Conservation (phyloP, 1,140 invertebrate genomes). For the Protaetia brevitarsis region DNA sequence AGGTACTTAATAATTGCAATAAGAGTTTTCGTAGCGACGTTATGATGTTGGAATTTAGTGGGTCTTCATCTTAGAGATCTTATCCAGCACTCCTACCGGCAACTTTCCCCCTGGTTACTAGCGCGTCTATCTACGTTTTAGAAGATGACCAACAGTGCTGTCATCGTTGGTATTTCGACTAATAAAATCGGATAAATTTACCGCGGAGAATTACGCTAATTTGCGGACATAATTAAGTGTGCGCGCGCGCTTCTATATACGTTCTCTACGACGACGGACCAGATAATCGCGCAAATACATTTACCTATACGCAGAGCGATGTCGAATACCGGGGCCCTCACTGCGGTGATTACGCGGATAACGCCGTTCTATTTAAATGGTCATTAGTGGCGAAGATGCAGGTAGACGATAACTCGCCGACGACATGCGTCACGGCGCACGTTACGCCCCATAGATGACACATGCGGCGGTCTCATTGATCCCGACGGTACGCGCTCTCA, state of each 20-base stretch:
- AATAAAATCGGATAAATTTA: conserved; percentile 10
- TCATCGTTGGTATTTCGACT: background rate
- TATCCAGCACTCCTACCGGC: too few relatives aligned
- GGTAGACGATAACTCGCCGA: conserved; percentile 39
- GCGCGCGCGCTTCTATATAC: background rate
- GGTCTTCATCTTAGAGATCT: too few relatives aligned
- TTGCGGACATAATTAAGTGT: conserved; percentile 4
- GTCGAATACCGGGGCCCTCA: background rate
- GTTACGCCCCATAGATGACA: conserved; percentile 43
- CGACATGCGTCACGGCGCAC: conserved; percentile 45
- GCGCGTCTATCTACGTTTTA: too few relatives aligned
- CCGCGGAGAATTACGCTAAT: conserved; percentile 15
- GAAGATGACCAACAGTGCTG: background rate
- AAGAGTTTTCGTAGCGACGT: too few relatives aligned
- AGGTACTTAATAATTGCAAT: too few relatives aligned
- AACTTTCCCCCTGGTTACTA: too few relatives aligned
- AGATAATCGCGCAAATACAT: background rate
- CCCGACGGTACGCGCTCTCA: conserved; percentile 20
- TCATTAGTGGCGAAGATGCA: conserved; percentile 42
- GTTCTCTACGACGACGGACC: background rate
- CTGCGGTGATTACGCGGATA: conserved; percentile 30
- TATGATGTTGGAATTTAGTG: too few relatives aligned
- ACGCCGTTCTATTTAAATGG: conserved; percentile 42
- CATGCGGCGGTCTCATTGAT: conserved; percentile 42
- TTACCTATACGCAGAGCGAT: background rate